These are phyloP conservation scores for Lutraria rhynchaena DNA, from an alignment of 1,140 invertebrate genomes.

Conservation along the genomic window DNA sequence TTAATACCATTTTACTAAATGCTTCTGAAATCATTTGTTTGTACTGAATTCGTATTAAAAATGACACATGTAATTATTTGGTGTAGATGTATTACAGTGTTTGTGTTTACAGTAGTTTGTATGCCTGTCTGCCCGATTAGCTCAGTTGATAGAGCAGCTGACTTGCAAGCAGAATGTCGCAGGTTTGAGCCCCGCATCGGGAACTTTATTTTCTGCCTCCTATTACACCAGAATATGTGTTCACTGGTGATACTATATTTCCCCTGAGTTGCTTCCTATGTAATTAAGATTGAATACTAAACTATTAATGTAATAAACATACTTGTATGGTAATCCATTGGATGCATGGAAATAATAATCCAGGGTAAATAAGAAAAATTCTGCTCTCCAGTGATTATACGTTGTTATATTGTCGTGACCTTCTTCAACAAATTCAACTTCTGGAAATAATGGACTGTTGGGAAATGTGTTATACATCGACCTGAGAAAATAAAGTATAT, in stretches of 20 bases:
- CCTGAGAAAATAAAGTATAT: conserved; percentile 56
- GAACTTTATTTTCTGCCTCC: too few species aligned
- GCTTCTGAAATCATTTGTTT: too few species aligned
- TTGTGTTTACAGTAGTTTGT: background rate
- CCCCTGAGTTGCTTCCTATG: background rate
- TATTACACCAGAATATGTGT: background rate
- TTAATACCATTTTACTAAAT: too few species aligned
- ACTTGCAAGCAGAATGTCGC: too few species aligned
- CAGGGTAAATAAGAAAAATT: conserved; percentile 67
- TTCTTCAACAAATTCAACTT: conserved; percentile 60
- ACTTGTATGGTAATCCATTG: conserved; percentile 67
- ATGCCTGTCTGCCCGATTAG: too few species aligned
- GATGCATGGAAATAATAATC: conserved; percentile 64
- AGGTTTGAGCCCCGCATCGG: too few species aligned
- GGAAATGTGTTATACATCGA: conserved; percentile 64
- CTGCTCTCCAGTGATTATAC: conserved; percentile 66
- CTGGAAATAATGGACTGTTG: conserved; percentile 56
- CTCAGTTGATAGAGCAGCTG: too few species aligned
- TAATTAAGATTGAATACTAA: background rate
- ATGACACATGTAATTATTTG: background rate
- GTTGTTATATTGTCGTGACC: conserved; percentile 64
- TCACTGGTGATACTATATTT: background rate
- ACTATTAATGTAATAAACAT: background rate
- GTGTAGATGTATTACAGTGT: too few species aligned
- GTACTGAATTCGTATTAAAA: background rate